phyloP scores from a whole-genome alignment of 2,888 invertebrate genomes.

The Orthosia gracilis region DNA sequence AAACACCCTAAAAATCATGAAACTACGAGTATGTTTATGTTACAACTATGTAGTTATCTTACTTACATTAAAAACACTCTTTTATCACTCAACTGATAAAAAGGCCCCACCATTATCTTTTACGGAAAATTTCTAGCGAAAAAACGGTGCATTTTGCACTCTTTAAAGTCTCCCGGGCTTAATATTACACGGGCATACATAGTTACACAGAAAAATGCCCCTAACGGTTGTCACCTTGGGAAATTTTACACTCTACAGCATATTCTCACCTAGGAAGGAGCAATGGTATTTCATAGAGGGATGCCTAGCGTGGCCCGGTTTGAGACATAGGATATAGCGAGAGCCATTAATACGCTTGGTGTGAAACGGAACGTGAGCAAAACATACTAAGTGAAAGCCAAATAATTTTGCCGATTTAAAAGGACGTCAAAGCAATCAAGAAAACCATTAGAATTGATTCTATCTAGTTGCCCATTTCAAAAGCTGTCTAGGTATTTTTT shows the following conservation, averaged over 20 bases:
- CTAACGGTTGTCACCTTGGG: constrained; percentile 80
- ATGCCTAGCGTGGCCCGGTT: constrained; percentile 68
- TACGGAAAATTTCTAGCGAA: constrained; percentile 56
- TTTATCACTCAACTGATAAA: constrained; percentile 51
- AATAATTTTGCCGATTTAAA: background rate
- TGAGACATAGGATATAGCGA: constrained; percentile 31
- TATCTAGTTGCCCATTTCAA: too few relatives aligned
- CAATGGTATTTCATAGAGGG: constrained; percentile 83
- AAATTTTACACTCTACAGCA: constrained; percentile 84
- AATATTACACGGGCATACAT: constrained; percentile 75
- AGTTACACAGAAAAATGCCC: constrained; percentile 80
- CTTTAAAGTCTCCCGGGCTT: constrained; percentile 69
- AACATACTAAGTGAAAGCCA: background rate
- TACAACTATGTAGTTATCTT: background rate
- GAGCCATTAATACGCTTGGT: background rate
- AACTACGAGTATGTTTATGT: background rate
- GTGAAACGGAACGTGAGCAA: background rate
- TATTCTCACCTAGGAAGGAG: constrained; percentile 81
- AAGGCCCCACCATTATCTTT: constrained; percentile 58
- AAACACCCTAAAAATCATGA: background rate
- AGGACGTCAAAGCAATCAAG: too few relatives aligned
- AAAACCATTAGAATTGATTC: too few relatives aligned
- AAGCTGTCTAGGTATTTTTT: too few relatives aligned
- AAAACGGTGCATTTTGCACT: constrained; percentile 65
- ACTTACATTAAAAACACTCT: constrained; percentile 36